phyloP scores from a whole-genome alignment of 2,888 invertebrate species.

The Lepidochrysops patricia region DNA sequence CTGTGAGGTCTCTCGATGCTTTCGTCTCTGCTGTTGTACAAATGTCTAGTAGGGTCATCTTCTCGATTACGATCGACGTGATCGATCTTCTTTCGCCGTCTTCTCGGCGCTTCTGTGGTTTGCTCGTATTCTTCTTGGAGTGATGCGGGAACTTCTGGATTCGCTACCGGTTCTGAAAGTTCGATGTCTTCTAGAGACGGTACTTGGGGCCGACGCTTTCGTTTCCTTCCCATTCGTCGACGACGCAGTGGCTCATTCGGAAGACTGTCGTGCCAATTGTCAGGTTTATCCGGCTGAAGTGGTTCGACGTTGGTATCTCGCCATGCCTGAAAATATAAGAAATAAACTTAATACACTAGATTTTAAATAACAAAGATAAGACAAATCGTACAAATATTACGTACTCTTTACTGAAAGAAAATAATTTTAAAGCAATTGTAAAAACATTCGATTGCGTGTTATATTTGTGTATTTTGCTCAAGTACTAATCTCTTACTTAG shows the following conservation, averaged over 20 bases:
- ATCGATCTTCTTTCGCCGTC: conserved; percentile 49
- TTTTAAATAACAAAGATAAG: background rate
- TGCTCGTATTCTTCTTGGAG: conserved; percentile 34
- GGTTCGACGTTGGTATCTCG: conserved; percentile 53
- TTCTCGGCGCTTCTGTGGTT: conserved; percentile 38
- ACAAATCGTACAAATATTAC: no score
- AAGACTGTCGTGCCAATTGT: conserved; percentile 45
- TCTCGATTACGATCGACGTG: conserved; percentile 25
- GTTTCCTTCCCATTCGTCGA: conserved; percentile 69
- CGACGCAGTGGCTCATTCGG: conserved; percentile 52
- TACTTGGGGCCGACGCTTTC: conserved; percentile 75
- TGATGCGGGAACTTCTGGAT: conserved; percentile 34
- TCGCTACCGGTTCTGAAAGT: conserved; percentile 34
- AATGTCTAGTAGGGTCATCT: conserved; percentile 29
- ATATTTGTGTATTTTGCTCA: no score
- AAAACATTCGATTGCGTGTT: no score
- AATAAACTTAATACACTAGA: background rate
- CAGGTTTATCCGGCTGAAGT: conserved; percentile 29
- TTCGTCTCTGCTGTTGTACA: conserved; percentile 50
- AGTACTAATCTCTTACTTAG: no score
- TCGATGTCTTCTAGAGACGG: conserved; percentile 33
- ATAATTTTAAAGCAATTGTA: no score
- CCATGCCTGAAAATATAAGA: conserved; percentile 66
- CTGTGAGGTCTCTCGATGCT: conserved; percentile 40
- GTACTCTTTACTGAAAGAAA: no score